Evolutionary conservation across 2,797 vertebrate species (phyloP).

Genomic region (Leuciscus waleckii): DNA sequence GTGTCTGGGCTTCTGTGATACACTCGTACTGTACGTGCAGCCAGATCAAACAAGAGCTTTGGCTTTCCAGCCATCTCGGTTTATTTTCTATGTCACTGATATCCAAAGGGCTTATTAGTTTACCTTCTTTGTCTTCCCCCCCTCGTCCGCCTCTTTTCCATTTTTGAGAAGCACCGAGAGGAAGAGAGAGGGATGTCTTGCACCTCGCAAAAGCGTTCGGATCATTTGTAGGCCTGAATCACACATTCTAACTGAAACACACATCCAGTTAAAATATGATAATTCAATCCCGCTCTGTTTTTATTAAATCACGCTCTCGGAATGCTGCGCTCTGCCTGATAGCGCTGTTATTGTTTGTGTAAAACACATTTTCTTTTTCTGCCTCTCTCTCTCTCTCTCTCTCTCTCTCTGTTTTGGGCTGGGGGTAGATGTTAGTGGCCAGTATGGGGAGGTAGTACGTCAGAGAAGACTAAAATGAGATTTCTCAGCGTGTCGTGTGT

Average conservation of each 20-base stretch:
- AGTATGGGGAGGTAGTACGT: constrained; percentile 29
- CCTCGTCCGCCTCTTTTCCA: constrained; percentile 18
- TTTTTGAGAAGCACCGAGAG: constrained; percentile 31
- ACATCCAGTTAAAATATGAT: constrained; percentile 65
- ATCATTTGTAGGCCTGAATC: constrained; percentile 58
- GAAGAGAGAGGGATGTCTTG: constrained; percentile 51
- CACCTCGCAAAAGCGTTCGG: constrained; percentile 37
- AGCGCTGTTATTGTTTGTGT: constrained; percentile 62
- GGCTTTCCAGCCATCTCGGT: constrained; percentile 54
- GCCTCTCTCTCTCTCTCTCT: not conserved
- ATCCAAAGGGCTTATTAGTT: constrained; percentile 58
- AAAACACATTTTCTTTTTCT: constrained; percentile 55
- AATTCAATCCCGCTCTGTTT: constrained; percentile 62
- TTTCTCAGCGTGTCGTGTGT: constrained; percentile 57
- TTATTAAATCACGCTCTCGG: constrained; percentile 63
- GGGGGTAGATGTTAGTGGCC: constrained; percentile 36
- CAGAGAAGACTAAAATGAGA: constrained; percentile 52
- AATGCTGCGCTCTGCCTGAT: constrained; percentile 57
- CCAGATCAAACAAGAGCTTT: constrained; percentile 45
- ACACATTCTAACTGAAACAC: constrained; percentile 60
- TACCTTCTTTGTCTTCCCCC: constrained; percentile 58
- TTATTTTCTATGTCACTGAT: constrained; percentile 60
- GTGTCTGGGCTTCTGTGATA: constrained; percentile 22
- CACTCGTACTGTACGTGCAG: constrained; percentile 2
- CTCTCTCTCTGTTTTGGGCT: constrained; percentile 35